These are phyloP conservation scores for Lasiommata megera DNA, from an alignment of 2,888 invertebrate species.

Conservation along the genomic window DNA sequence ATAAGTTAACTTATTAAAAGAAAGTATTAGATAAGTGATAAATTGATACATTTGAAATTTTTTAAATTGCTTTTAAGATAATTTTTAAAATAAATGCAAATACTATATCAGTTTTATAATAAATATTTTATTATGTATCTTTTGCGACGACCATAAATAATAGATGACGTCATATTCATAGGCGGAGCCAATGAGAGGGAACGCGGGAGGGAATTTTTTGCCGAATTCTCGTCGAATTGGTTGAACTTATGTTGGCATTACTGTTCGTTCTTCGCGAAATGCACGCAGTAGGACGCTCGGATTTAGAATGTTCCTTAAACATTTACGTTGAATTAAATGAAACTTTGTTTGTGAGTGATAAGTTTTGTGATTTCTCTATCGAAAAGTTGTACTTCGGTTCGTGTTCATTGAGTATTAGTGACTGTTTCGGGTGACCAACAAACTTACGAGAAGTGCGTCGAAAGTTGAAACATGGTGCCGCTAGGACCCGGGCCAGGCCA, in stretches of 20 bases:
- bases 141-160: conserved; percentile 9
- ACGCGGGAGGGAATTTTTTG: conserved; percentile 48
- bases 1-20: too few relatives aligned
- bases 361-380: conserved; percentile 49
- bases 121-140: neutral
- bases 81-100: too few relatives aligned
- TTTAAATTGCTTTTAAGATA: too few relatives aligned
- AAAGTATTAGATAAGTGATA: too few relatives aligned
- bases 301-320: conserved; percentile 76
- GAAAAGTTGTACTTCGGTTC: conserved; percentile 50
- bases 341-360: conserved; percentile 56
- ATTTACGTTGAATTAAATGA: conserved; percentile 63
- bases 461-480: conserved; percentile 85
- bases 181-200: conserved; percentile 36
- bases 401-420: conserved; percentile 65
- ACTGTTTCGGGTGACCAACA: conserved; percentile 73
- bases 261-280: conserved; percentile 74
- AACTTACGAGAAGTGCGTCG: conserved; percentile 69
- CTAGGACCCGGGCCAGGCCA: conserved; percentile 85
- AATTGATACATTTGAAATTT: too few relatives aligned
- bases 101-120: neutral
- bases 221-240: conserved; percentile 1
- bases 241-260: conserved; percentile 58
- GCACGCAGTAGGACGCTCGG: conserved; percentile 78
- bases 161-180: conserved; percentile 33